These are phyloP conservation scores for Oncorhynchus nerka DNA, from an alignment of 2,113 vertebrate genomes.

Conservation along the genomic window DNA sequence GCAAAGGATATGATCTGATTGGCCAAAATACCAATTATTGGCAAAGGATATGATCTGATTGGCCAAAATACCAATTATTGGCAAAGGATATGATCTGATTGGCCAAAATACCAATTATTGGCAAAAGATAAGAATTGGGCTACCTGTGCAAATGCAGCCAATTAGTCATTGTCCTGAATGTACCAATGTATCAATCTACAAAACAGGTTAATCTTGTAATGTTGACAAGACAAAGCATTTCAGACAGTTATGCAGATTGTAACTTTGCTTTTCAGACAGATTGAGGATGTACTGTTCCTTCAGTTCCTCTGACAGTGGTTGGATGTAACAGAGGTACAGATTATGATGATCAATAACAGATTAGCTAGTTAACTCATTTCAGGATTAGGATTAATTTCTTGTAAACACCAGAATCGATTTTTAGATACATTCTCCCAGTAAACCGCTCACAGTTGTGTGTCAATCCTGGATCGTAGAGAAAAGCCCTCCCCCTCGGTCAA, in stretches of 20 bases:
- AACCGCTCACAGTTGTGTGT: conserved; percentile 30
- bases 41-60: no score
- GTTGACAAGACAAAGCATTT: neutral
- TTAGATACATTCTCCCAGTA: conserved; percentile 29
- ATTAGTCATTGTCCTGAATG: no score
- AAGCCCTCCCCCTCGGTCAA: conserved; percentile 39
- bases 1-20: no score
- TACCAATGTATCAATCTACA: no score
- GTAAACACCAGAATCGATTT: neutral
- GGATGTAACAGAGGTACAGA: conserved; percentile 3
- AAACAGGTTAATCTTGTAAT: neutral
- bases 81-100: no score
- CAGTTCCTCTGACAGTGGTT: conserved; percentile 24
- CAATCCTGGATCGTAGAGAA: conserved; percentile 15
- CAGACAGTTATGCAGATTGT: neutral
- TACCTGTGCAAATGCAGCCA: no score
- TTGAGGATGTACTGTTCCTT: neutral
- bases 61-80: no score
- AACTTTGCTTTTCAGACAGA: neutral
- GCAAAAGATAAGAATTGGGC: no score
- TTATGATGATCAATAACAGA: neutral
- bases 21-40: no score
- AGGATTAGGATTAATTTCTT: neutral
- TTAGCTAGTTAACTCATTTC: neutral
- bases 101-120: no score